Evolutionary conservation across 2,888 invertebrate genomes (phyloP).

Genomic region (Eristalis pertinax): DNA sequence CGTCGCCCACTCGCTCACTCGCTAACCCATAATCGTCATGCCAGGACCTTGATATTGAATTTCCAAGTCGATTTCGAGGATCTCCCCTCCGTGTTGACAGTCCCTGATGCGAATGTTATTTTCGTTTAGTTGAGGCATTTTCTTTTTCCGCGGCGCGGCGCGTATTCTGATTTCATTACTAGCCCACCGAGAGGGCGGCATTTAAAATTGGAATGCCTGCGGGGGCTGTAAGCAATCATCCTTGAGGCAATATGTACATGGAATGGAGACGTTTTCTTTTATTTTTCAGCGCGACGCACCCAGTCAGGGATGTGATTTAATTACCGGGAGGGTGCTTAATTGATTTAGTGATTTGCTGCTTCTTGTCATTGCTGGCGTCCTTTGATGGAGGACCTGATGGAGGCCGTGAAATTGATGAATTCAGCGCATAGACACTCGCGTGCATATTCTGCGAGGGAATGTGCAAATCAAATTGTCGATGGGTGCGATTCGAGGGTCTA

Average conservation of each 20-base stretch:
- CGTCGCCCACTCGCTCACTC: background rate
- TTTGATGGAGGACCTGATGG: background rate
- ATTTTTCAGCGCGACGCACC: background rate
- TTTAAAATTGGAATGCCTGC: slow-evolving; percentile 40
- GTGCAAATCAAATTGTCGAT: background rate
- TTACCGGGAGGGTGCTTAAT: slow-evolving; percentile 29
- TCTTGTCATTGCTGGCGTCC: background rate
- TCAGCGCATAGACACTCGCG: background rate
- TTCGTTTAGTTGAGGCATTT: slow-evolving; percentile 15
- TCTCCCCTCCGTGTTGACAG: background rate
- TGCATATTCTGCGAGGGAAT: background rate
- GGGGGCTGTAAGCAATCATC: slow-evolving; percentile 16
- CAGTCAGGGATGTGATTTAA: slow-evolving; percentile 43
- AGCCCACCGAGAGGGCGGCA: slow-evolving; percentile 4
- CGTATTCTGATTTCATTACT: slow-evolving; percentile 32
- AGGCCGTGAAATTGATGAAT: slow-evolving; percentile 21
- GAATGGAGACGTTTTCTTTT: background rate
- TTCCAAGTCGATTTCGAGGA: slow-evolving; percentile 27
- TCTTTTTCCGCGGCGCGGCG: background rate
- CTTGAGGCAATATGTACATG: background rate
- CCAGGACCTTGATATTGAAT: slow-evolving; percentile 38
- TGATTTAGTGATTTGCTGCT: slow-evolving; percentile 19
- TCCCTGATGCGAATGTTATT: slow-evolving; percentile 23
- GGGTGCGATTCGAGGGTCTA: background rate
- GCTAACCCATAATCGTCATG: slow-evolving; percentile 20